Percentiles rank a stretch among this genome's conserved stretches.
These are phyloP conservation scores for Acipenser ruthenus DNA, from an alignment of 2,797 vertebrate species.

Conservation along the genomic window DNA sequence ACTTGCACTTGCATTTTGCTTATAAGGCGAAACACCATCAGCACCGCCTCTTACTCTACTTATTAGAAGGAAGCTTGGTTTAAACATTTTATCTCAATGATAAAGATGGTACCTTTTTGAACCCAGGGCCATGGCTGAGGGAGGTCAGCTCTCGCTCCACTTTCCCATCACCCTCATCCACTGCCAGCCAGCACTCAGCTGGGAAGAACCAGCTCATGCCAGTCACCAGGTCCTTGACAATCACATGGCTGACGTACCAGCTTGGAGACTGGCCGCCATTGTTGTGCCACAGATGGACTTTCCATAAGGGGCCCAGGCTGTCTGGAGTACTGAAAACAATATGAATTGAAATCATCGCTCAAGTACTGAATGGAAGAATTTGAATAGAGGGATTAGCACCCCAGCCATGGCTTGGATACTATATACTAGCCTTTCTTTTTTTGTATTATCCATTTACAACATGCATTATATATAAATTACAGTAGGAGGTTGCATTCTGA, in stretches of 20 bases:
- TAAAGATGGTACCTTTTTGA: conserved; percentile 49
- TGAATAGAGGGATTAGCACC: not conserved
- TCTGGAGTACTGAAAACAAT: conserved; percentile 43
- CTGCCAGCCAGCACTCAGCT: conserved; percentile 67
- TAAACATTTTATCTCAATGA: too few species aligned
- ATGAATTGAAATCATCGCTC: too few species aligned
- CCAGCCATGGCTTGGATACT: too few species aligned
- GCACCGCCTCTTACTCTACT: too few species aligned
- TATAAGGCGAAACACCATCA: too few species aligned
- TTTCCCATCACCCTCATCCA: conserved; percentile 46
- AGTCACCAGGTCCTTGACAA: conserved; percentile 49
- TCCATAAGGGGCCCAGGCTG: conserved; percentile 57
- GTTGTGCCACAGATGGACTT: conserved; percentile 71
- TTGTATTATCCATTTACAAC: too few species aligned
- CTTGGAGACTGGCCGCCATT: conserved; percentile 53
- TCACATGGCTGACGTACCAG: conserved; percentile 64
- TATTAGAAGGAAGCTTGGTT: too few species aligned
- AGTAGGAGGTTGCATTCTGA: too few species aligned
- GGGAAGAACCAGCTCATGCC: conserved; percentile 56
- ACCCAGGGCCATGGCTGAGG: conserved; percentile 38
- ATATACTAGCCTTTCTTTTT: too few species aligned
- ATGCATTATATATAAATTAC: too few species aligned
- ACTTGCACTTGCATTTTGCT: too few species aligned
- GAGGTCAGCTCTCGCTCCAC: conserved; percentile 56
- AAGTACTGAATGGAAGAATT: not conserved